These are phyloP conservation scores for Pterocles burchelli DNA, from an alignment of 2,113 vertebrate genomes.

Conservation along the genomic window DNA sequence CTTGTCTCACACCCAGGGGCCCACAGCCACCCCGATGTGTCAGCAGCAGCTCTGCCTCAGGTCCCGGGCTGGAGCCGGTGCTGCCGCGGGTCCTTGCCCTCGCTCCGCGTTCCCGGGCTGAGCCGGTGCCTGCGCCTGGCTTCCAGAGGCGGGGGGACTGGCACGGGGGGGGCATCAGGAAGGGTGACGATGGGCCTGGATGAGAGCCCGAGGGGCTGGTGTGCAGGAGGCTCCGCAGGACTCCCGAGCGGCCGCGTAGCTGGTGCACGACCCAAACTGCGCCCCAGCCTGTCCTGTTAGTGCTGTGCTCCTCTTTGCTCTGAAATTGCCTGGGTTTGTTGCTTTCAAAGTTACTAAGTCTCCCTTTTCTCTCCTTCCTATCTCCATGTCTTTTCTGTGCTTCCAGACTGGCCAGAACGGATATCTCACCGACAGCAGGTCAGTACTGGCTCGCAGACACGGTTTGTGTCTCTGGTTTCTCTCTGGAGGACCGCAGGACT, in stretches of 20 bases:
- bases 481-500: conserved; percentile 19
- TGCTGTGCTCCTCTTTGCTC: not conserved
- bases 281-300: not conserved
- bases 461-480: conserved; percentile 21
- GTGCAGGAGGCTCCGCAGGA: not conserved
- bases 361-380: conserved; percentile 66
- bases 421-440: conserved; percentile 97
- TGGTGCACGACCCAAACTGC: fast-evolving
- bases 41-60: not conserved
- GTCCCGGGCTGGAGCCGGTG: not conserved
- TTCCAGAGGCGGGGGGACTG: not conserved
- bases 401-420: conserved; percentile 96
- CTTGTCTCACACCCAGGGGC: not conserved
- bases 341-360: conserved; percentile 21
- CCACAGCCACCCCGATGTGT: not conserved
- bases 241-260: not conserved
- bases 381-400: not conserved
- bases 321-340: not conserved
- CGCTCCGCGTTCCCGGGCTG: not conserved
- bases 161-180: not conserved
- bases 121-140: not conserved
- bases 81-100: not conserved
- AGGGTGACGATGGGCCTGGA: not conserved
- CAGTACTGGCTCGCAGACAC: conserved; percentile 68
- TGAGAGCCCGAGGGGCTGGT: not conserved